These are phyloP conservation scores for Pseudolycoriella hygida DNA, from an alignment of 2,888 invertebrate genomes.

Conservation along the genomic window DNA sequence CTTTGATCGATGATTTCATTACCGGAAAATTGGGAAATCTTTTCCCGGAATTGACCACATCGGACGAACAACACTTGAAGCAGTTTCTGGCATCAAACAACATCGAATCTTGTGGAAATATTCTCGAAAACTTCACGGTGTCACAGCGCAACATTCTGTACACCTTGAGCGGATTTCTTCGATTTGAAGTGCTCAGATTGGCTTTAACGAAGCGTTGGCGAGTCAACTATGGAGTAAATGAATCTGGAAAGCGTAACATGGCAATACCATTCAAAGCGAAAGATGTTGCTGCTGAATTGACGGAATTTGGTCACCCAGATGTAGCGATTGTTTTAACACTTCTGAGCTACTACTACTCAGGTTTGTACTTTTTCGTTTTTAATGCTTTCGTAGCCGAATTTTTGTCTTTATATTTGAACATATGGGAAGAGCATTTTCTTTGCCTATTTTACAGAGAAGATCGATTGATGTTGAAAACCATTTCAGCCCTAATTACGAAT, in stretches of 20 bases:
- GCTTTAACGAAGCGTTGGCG: conserved; percentile 2
- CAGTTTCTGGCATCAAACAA: neutral
- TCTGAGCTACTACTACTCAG: neutral
- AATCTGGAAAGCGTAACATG: neutral
- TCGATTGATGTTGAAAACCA: no score
- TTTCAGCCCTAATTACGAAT: no score
- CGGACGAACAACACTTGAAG: neutral
- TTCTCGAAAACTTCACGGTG: no score
- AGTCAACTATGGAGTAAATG: conserved; percentile 4
- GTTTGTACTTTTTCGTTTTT: no score
- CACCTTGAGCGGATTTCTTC: neutral
- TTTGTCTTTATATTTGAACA: no score
- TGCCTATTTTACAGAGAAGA: no score
- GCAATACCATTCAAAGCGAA: conserved; percentile 4
- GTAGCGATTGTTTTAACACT: neutral
- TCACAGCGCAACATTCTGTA: neutral
- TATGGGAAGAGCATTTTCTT: no score
- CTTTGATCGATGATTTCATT: neutral
- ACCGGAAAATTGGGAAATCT: neutral
- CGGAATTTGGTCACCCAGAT: neutral
- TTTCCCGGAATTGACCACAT: neutral
- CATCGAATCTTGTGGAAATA: neutral
- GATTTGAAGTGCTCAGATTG: neutral
- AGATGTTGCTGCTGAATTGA: neutral
- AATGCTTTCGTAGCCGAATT: no score